Evolutionary conservation across 2,888 invertebrate genomes (phyloP), one percentile per base, ranked within the genome.

Genomic region (Pyrrhosoma nymphula): DNA sequence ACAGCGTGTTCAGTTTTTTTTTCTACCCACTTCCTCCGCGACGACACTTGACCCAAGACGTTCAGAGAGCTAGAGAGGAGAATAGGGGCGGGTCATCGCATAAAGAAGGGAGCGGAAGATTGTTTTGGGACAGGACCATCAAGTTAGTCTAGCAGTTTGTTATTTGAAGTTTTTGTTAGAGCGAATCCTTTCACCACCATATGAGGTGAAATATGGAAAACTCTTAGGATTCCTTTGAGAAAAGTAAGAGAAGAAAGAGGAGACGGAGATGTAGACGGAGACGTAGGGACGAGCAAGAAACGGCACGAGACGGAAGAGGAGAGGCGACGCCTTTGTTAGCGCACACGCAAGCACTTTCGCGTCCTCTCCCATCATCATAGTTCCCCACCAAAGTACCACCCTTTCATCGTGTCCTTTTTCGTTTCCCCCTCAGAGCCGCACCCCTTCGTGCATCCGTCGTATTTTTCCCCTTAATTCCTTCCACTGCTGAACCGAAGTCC

Each of bases 121-220:
- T 69, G 93, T 93, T 75, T 93, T 93, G 75, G 93, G 82, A 30
- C 93, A 47, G 63, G 69, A 93, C 47, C 93, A 69, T 93, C 93
- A 93, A 93, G 47, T 69, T 47, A 1, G 93, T 93, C 93, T 69
- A n/a, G 69, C 93, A 69, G 55, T 93, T 75, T 93, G 93, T 93
- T 93, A 93, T 75, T 93, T 55, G 69, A 69, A 75, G 69, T 93
- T 93, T 93, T 93, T 93, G 93, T 93, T 93, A 14, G 93, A 14
- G 35, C 14, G 91, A 63, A 93, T 75, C 93, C 93, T 93, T 75
- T 93, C 93, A 75, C 93, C 69, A 47, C 26, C 69, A 47, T 93
- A 16, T 26, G 47, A 55, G 75, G 93, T 93, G 93, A 93, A 93
- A 93, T 93, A 93, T 75, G 69, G 93, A 93, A 93, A 93, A 69